Evolutionary conservation across 2,797 vertebrate species (phyloP), one percentile per base, ranked within the genome.

Genomic region (Streptopelia turtur): DNA sequence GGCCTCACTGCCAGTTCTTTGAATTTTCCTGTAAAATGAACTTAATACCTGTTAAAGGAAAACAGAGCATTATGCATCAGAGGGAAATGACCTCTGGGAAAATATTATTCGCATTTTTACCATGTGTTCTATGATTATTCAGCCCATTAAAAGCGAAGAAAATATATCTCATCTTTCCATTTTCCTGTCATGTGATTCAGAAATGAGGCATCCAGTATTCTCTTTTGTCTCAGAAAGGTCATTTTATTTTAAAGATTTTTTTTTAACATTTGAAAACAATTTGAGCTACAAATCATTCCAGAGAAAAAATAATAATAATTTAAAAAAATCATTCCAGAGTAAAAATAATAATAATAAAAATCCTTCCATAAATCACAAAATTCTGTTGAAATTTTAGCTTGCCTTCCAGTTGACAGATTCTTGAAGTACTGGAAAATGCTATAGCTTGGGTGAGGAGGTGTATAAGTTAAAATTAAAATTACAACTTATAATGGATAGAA

Each of bases 121-220:
- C 33, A 9, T 39, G 27, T 74, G 41, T 39, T 27, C 15, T 71
- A 35, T 11, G 37, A 71, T 83, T 76, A 87, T 25, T 88, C 1
- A 1, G 55, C 24, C 64, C 55, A 65, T 65, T 91, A 63, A 79
- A 83, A 15, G 20, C 43, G 63, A 86, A 88, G 55, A 70, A 87
- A 85, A 87, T 91, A 37, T 71, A 82, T 83, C 39, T 85, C 59
- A 45, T 95, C 52, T 92, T 90, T 94, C 77, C 14, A 82, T 74
- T 95, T 93, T 35, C 41, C 5, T 95, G 47, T 81, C 28, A 30
- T 20, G 43, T 1, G 6, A 30, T 41, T 79, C 63, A 86, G 60
- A 85, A 88, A 83, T 70, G 28, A 84, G 27, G 47, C 16, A 37
- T 66, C 13, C 5, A 49, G 4, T 61, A 35, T 28, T 75, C 18